Conservation (phyloP, 2,113 vertebrate genomes). For the Saguinus midas region DNA sequence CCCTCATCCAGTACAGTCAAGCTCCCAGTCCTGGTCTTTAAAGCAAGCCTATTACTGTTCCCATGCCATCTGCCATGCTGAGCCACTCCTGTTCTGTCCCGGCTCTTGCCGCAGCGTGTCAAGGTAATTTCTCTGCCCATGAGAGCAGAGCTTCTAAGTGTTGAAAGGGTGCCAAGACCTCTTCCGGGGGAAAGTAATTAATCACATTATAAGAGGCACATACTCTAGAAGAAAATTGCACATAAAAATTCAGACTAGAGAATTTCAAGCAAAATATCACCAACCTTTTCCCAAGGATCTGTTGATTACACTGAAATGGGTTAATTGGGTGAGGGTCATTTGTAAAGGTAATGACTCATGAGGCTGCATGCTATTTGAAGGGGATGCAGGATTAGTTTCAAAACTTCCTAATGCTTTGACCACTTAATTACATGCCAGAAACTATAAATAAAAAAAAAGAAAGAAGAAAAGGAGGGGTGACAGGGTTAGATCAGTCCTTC, state of each 20-base stretch:
- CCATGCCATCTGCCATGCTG: fast-evolving
- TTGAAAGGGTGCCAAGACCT: constrained; percentile 21
- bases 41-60: neutral
- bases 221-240: neutral
- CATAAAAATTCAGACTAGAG: constrained; percentile 9
- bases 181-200: constrained; percentile 5
- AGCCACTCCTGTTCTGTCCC: neutral
- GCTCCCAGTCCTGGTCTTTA: neutral
- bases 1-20: neutral
- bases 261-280: constrained; percentile 47
- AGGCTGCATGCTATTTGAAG: neutral
- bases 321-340: neutral
- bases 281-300: constrained; percentile 11
- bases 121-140: constrained; percentile 23
- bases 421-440: constrained; percentile 15
- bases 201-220: constrained; percentile 15
- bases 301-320: constrained; percentile 28
- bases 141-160: neutral
- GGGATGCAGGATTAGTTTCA: neutral
- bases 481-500: neutral
- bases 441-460: neutral
- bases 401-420: neutral
- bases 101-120: neutral
- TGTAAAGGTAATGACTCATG: constrained; percentile 22
- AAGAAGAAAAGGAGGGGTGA: neutral